Evolutionary conservation across 1,140 invertebrate genomes (phyloP), one percentile per base, ranked within the genome.

Genomic region (Drosophila obscura): DNA sequence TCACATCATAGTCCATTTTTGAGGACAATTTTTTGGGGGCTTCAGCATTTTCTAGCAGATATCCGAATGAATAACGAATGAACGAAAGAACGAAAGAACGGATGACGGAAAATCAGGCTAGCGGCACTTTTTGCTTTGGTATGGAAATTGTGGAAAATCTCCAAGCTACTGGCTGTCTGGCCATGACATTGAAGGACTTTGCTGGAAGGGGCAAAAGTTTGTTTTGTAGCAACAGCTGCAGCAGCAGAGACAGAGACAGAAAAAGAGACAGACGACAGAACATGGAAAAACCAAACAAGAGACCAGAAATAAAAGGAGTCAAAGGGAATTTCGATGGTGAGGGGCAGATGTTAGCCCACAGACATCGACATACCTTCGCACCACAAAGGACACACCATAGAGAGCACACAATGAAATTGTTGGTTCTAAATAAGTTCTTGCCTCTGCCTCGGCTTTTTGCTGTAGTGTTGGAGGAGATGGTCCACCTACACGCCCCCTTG

Each of bases 101-200:
- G 15, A 35, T 4, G 26, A 8, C 28, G 31, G 28, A 53, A 43
- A 51, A 69, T 53, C 61, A 26, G 39, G 73, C 73, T 72, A 60
- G 46, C 50, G 78, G 76, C 71, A 66, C 67, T 85, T 61, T 69
- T 58, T 44, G 60, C 81, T 84, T 84, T 84, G 77, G 85, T 69
- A 84, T 84, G 77, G 60, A 85, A 84, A 84, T 57, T 69, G 65
- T 50, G 64, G 50, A 77, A 78, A 78, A 62, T 73, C 55, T 44
- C 56, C 1, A 44, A 51, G 60, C 53, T 51, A 71, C 69, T 71
- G 66, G 72, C 60, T 71, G 68, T 72, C 68, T 72, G 68, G 72
- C 49, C 61, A 49, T 53, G 61, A 75, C 72, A 75, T 65, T 74
- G 61, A 75, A 75, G 74, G 72, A 75, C 65, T 64, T 69, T 64